These are phyloP conservation scores for Chloroceryle aenea DNA, from an alignment of 2,113 vertebrate genomes.

Conservation along the genomic window DNA sequence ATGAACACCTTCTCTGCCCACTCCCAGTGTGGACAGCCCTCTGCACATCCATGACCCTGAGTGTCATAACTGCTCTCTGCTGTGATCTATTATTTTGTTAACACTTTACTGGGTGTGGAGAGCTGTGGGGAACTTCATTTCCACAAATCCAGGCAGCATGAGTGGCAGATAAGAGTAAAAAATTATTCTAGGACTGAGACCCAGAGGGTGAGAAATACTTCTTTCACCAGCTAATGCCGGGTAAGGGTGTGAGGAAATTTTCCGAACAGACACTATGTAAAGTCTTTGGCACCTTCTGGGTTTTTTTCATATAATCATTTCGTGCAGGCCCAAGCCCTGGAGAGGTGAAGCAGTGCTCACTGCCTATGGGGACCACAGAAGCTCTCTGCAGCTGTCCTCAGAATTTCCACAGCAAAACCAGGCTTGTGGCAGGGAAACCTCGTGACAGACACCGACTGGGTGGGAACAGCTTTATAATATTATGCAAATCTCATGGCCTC, in stretches of 20 bases:
- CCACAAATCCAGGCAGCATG: neutral
- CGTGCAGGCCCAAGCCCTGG: fast-evolving
- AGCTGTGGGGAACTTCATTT: neutral
- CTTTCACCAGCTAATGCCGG: neutral
- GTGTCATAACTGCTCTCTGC: neutral
- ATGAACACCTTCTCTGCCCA: neutral
- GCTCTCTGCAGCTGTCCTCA: neutral
- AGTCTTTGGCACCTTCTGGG: neutral
- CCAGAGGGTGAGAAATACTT: neutral
- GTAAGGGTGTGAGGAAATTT: neutral
- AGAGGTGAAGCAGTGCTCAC: neutral
- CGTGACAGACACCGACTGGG: neutral
- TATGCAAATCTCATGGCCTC: neutral
- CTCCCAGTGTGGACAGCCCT: neutral
- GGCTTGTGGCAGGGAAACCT: neutral
- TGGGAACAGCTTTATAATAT: neutral
- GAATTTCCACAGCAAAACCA: neutral
- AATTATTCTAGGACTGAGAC: neutral
- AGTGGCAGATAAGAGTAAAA: fast-evolving
- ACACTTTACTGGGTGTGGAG: neutral
- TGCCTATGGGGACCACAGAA: fast-evolving
- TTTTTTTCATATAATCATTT: neutral
- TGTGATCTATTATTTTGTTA: neutral
- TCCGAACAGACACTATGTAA: neutral
- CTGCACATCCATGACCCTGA: neutral